These are phyloP conservation scores for Pelochelys cantorii DNA, from an alignment of 2,797 vertebrate species.

Conservation along the genomic window DNA sequence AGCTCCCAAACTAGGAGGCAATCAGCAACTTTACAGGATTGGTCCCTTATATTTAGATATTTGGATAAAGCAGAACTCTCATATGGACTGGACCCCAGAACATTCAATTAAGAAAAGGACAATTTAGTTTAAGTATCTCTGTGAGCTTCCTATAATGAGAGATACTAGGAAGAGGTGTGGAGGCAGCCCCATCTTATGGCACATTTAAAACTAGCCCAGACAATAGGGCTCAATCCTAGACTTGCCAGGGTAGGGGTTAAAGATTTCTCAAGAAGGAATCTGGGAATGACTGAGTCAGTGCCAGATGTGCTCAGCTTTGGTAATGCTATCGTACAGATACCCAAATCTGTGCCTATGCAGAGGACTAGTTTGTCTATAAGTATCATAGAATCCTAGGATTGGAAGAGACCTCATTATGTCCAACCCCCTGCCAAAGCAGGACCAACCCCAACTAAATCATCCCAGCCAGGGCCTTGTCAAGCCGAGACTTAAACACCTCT, in stretches of 20 bases:
- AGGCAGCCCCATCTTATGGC: not conserved
- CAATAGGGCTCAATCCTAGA: not conserved
- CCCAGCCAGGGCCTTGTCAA: too few relatives aligned
- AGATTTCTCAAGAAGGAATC: conserved; percentile 5
- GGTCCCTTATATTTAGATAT: not conserved
- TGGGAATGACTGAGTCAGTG: conserved; percentile 35
- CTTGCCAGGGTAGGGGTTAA: not conserved
- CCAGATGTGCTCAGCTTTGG: conserved; percentile 26
- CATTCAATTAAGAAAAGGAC: not conserved
- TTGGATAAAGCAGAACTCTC: not conserved
- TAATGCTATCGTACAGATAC: conserved; percentile 36
- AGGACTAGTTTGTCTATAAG: conserved; percentile 36
- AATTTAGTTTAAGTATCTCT: not conserved
- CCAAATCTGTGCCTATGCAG: conserved; percentile 29
- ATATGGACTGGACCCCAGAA: not conserved
- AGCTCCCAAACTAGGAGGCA: not conserved
- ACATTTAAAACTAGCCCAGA: not conserved
- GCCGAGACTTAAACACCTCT: too few relatives aligned
- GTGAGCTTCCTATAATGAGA: not conserved
- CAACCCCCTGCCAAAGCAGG: too few relatives aligned
- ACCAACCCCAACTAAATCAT: too few relatives aligned
- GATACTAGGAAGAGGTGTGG: not conserved
- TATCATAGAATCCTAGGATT: not conserved
- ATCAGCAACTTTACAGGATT: not conserved
- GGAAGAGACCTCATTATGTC: too few relatives aligned